Evolutionary conservation across 2,797 vertebrate species (phyloP).

Genomic region (Macroramphosus scolopax): DNA sequence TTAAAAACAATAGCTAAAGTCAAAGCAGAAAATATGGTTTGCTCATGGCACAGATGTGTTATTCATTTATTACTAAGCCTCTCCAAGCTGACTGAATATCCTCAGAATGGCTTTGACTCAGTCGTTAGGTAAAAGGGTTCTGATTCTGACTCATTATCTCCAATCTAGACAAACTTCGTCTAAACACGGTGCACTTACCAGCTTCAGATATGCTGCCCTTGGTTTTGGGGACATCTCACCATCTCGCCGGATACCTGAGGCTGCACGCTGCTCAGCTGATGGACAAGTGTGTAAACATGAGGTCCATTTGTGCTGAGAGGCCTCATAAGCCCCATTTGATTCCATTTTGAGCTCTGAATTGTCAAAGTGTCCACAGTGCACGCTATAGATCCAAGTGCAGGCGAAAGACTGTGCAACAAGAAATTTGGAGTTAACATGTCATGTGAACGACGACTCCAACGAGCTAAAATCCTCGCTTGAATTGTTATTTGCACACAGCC

Average conservation of each 20-base stretch:
- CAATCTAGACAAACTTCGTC: conserved; percentile 70
- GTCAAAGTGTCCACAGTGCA: conserved; percentile 41
- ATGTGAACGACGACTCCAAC: conserved; percentile 14
- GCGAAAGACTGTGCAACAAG: conserved; percentile 20
- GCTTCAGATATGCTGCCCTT: conserved; percentile 45
- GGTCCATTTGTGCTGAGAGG: conserved; percentile 71
- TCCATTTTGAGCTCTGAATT: conserved; percentile 58
- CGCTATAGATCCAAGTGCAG: conserved; percentile 20
- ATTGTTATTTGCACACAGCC: background rate
- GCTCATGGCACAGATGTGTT: conserved; percentile 7
- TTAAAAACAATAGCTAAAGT: conserved; percentile 16
- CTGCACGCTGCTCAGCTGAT: conserved; percentile 65
- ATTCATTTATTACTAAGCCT: too few species aligned
- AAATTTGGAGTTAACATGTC: conserved; percentile 9
- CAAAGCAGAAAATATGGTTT: conserved; percentile 18
- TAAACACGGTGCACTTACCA: conserved; percentile 78
- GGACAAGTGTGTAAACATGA: conserved; percentile 81
- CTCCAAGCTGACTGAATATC: conserved; percentile 14
- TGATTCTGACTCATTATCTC: conserved; percentile 65
- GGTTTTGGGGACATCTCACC: conserved; percentile 65
- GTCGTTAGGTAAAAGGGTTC: conserved; percentile 54
- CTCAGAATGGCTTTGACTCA: conserved; percentile 24
- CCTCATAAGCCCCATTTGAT: conserved; percentile 67
- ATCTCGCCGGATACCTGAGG: conserved; percentile 70
- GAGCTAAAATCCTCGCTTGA: background rate